Evolutionary conservation across 1,140 invertebrate species (phyloP).

Genomic region (Piezodorus guildinii): DNA sequence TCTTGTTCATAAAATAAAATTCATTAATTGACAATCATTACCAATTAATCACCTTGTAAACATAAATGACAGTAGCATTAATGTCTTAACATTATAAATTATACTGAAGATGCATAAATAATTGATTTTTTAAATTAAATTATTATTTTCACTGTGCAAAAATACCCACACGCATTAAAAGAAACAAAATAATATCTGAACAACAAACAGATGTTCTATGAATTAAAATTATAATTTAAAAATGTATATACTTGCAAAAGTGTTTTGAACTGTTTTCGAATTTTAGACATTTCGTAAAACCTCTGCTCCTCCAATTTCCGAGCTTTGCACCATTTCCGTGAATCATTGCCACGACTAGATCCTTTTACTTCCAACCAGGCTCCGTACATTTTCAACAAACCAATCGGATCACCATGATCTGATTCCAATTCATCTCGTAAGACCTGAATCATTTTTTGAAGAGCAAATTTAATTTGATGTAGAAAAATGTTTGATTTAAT

Average conservation of each 20-base stretch:
- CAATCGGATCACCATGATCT: constrained; percentile 91
- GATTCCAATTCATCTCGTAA: constrained; percentile 72
- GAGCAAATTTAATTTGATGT: neutral
- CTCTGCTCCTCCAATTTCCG: constrained; percentile 89
- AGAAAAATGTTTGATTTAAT: constrained; percentile 9
- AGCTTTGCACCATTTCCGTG: constrained; percentile 72
- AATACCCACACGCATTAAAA: too few species aligned
- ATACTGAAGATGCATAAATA: too few species aligned
- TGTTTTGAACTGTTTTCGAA: constrained; percentile 78
- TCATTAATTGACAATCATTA: too few species aligned
- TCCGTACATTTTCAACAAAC: constrained; percentile 75
- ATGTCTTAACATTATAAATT: too few species aligned
- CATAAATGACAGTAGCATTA: too few species aligned
- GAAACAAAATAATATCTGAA: too few species aligned
- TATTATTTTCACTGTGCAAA: too few species aligned
- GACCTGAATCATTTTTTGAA: constrained; percentile 39
- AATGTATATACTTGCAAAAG: constrained; percentile 58
- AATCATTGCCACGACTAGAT: constrained; percentile 33
- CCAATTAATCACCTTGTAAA: too few species aligned
- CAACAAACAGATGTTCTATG: too few species aligned
- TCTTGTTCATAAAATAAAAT: too few species aligned
- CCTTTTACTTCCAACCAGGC: constrained; percentile 77
- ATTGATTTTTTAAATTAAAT: too few species aligned
- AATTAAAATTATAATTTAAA: too few species aligned
- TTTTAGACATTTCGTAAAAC: constrained; percentile 91